phyloP scores from a whole-genome alignment of 2,888 invertebrate species.

The Isoperla grammatica region DNA sequence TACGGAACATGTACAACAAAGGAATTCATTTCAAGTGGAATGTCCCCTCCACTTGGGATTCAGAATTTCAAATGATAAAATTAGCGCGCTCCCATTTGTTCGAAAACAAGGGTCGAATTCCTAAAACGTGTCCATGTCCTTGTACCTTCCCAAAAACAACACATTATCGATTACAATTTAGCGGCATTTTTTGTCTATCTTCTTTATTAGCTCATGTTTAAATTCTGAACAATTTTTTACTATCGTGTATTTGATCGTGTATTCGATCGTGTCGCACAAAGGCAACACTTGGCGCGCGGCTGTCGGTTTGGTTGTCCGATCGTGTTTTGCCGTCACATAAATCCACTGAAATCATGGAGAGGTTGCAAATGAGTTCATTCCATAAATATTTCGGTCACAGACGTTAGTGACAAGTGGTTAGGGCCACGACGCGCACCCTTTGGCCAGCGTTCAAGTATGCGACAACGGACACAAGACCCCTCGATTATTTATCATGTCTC shows the following conservation, averaged over 20 bases:
- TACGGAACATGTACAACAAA: no score
- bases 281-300: no score
- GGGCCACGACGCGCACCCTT: background rate
- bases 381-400: conserved; percentile 18
- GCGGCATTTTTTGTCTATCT: no score
- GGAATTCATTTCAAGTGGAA: no score
- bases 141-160: no score
- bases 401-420: background rate
- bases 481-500: conserved; percentile 18
- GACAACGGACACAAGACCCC: background rate
- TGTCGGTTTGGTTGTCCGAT: background rate
- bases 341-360: conserved; percentile 17
- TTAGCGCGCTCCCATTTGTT: background rate
- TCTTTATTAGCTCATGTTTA: no score
- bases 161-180: no score
- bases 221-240: no score
- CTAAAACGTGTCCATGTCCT: no score
- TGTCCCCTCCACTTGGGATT: background rate
- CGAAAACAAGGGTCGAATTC: no score
- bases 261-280: no score
- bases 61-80: conserved; percentile 10
- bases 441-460: conserved; percentile 3
- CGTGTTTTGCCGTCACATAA: conserved; percentile 4
- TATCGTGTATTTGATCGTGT: no score
- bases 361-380: conserved; percentile 23